These are phyloP conservation scores for Homarus gammarus DNA, from an alignment of 2,888 invertebrate species.

Conservation along the genomic window DNA sequence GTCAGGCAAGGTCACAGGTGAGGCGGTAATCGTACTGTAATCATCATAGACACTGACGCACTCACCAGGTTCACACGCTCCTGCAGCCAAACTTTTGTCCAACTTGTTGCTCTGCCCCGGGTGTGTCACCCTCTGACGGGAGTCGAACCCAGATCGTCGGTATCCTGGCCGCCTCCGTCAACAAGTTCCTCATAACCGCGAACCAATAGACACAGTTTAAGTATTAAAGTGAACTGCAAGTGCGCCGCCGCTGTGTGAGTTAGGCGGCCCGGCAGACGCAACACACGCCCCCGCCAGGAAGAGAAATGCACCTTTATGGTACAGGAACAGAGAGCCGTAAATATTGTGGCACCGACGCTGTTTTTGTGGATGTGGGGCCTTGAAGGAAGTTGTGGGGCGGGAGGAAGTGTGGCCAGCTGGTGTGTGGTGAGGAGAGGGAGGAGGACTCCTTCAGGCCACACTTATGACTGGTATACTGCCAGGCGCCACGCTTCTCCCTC, in stretches of 20 bases:
- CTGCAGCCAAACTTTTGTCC: background rate
- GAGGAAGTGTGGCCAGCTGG: slow-evolving; percentile 62
- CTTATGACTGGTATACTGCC: slow-evolving; percentile 25
- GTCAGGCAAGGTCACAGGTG: slow-evolving; percentile 69
- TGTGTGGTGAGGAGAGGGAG: slow-evolving; percentile 6
- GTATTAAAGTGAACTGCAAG: background rate
- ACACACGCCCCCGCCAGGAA: background rate
- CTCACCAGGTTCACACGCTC: background rate
- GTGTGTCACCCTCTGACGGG: background rate
- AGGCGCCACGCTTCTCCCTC: slow-evolving; percentile 27
- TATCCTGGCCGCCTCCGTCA: background rate
- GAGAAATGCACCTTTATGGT: background rate
- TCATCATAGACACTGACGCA: slow-evolving; percentile 25
- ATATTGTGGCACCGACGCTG: background rate
- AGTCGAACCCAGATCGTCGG: background rate
- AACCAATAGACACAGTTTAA: background rate
- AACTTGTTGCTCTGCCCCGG: background rate
- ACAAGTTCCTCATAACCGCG: background rate
- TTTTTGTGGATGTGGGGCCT: slow-evolving; percentile 19
- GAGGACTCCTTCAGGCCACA: slow-evolving; percentile 43
- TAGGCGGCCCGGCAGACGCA: background rate
- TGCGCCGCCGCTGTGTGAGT: slow-evolving; percentile 11
- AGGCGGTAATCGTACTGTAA: slow-evolving; percentile 51
- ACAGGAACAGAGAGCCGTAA: slow-evolving; percentile 1
- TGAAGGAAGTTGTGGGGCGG: slow-evolving; percentile 46